phyloP scores from a whole-genome alignment of 2,888 invertebrate species.

The Sphaerophoria taeniata region DNA sequence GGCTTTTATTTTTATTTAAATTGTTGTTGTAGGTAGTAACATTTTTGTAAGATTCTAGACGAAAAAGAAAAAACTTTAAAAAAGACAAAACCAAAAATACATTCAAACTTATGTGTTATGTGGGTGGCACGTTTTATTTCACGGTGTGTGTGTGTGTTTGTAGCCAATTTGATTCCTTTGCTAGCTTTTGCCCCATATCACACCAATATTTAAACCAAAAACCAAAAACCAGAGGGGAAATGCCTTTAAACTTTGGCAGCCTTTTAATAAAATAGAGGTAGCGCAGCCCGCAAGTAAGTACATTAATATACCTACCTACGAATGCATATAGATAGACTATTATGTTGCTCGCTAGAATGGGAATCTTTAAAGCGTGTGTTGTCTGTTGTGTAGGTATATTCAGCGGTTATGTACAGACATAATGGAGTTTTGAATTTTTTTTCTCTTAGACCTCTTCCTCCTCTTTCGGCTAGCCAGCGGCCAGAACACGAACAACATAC shows the following conservation, averaged over 20 bases:
- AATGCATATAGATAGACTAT: background rate
- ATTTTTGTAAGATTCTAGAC: background rate
- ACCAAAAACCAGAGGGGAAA: slow-evolving; percentile 64
- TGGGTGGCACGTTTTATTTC: slow-evolving; percentile 24
- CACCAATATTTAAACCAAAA: slow-evolving; percentile 44
- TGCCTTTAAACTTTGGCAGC: slow-evolving; percentile 72
- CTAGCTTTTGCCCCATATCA: slow-evolving; percentile 28
- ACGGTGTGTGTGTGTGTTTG: slow-evolving; percentile 20
- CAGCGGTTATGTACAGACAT: slow-evolving; percentile 40
- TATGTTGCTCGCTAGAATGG: slow-evolving; percentile 5
- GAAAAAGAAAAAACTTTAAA: slow-evolving; percentile 12
- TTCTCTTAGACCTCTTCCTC: slow-evolving; percentile 12
- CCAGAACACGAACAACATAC: slow-evolving; percentile 38
- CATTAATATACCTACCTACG: slow-evolving; percentile 17
- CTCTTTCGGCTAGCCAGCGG: background rate
- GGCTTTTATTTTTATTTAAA: slow-evolving; percentile 41
- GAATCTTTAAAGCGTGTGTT: slow-evolving; percentile 52
- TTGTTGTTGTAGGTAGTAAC: slow-evolving; percentile 41
- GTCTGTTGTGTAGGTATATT: slow-evolving; percentile 14
- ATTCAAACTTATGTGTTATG: background rate
- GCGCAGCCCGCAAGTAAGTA: slow-evolving; percentile 46
- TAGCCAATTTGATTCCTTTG: slow-evolving; percentile 24
- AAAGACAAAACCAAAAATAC: slow-evolving; percentile 44
- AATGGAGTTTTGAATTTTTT: slow-evolving; percentile 48
- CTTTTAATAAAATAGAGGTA: slow-evolving; percentile 70